A percentile compares a stretch with the other conserved stretches of the same genome.
Conservation (phyloP, 2,113 vertebrate genomes). For the Heteronetta atricapilla region DNA sequence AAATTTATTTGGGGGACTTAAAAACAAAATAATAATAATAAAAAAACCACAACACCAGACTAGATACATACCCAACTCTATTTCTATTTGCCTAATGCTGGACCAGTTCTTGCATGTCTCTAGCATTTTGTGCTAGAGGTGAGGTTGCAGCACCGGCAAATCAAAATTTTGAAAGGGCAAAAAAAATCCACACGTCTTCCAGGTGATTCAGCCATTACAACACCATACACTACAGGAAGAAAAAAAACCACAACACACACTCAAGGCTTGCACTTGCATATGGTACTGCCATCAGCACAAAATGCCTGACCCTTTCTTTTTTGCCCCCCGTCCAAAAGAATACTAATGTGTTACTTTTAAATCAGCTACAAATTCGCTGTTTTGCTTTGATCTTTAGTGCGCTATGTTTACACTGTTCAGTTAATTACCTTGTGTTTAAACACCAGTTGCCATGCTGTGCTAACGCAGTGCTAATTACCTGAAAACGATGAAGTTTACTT, state of each 20-base stretch:
- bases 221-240: not conserved
- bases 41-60: not conserved
- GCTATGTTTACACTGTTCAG: not conserved
- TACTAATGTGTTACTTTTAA: not conserved
- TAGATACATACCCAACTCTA: rapidly evolving
- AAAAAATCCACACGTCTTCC: not conserved
- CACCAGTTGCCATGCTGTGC: constrained; percentile 23
- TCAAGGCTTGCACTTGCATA: not conserved
- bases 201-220: not conserved
- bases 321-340: too few species aligned
- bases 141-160: not conserved
- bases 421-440: constrained; percentile 39
- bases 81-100: not conserved
- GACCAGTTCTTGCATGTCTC: not conserved
- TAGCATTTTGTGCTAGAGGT: not conserved
- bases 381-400: not conserved
- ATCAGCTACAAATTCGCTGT: not conserved
- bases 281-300: not conserved
- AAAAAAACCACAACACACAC: not conserved
- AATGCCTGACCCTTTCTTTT: not conserved
- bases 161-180: not conserved
- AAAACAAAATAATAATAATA: not conserved
- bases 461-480: constrained; percentile 59
- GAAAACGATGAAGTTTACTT: constrained; percentile 34
- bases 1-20: not conserved